Evolutionary conservation across 2,113 vertebrate species (phyloP), one percentile per base, ranked within the genome.

Genomic region (Ia io): DNA sequence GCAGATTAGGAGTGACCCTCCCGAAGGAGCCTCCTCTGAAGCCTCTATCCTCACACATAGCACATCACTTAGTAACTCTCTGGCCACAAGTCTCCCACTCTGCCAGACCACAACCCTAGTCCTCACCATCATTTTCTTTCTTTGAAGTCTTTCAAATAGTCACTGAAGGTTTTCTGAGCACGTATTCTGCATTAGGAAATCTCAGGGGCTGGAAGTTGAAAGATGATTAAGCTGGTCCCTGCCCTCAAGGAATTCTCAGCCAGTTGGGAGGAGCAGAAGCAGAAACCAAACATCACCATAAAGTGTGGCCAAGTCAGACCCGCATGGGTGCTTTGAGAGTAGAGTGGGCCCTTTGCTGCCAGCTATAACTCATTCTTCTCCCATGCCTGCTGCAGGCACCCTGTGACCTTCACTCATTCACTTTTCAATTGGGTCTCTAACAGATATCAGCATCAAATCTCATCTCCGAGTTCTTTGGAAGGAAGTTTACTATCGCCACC

Each of bases 401-500:
- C 56, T 47, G 35, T 30, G 20, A 40, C 25, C 18, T 28, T 44
- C 32, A 59, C 37, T 35, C 47, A 44, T 78, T 49, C 59, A 9
- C 49, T 56, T 56, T 78, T 73, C 87, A 65, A 4, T 13, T 22
- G 51, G 17, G 35, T 70, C 40, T 87, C 92, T 35, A 65, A 61
- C 44, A 77, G 65, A 73, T 63, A 74, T 74, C 23, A 95, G 40
- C 82, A 49, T 92, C 56, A 78, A 71, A 83, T 78, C 63, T 71
- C 40, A 70, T 44, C 35, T 51, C 61, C 63, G 17, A 18, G 67
- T 86, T 42, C 67, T 82, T 93, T 14, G 18, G 80, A 71, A 96
- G 94, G 95, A 96, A 92, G 80, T 93, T 97, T 93, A 70, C 69
- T 59, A 47, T 95, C 77, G 95, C 97, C 96, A 94, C 96, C 97